Conservation (phyloP, 1,140 invertebrate species). For the Saccostrea glomerata region DNA sequence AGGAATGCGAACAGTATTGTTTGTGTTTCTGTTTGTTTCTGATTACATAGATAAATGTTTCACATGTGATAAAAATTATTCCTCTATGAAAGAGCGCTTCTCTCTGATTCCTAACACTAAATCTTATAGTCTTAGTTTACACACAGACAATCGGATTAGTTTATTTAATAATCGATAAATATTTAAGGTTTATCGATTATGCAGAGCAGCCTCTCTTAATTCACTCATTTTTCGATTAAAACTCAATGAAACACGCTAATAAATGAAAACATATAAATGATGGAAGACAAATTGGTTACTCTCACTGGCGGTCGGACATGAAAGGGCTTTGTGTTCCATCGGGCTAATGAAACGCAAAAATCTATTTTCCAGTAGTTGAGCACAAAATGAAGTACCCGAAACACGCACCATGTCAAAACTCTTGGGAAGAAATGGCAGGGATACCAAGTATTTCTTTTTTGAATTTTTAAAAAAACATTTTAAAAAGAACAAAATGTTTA, state of each 20-base stretch:
- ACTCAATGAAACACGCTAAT: conserved; percentile 10
- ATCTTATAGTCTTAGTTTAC: background rate
- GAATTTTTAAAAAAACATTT: background rate
- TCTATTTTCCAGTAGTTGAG: conserved; percentile 34
- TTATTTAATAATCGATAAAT: background rate
- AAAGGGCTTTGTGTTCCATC: conserved; percentile 25
- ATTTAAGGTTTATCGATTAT: conserved; percentile 10
- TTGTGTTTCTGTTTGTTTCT: conserved; percentile 29
- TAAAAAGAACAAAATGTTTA: background rate
- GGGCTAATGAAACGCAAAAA: conserved; percentile 37
- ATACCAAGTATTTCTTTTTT: no score
- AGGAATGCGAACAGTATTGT: conserved; percentile 16
- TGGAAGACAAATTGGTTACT: conserved; percentile 34
- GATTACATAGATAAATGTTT: conserved; percentile 24
- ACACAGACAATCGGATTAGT: background rate
- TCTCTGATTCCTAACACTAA: conserved; percentile 10
- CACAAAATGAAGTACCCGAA: conserved; percentile 26
- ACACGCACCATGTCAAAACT: background rate
- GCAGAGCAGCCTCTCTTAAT: background rate
- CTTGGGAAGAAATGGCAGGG: background rate
- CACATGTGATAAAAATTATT: conserved; percentile 19
- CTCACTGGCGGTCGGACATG: background rate
- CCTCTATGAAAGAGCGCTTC: background rate
- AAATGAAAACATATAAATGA: conserved; percentile 32
- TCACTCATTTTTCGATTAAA: conserved; percentile 21